Percentiles rank a stretch among this genome's conserved stretches.
phyloP scores from a whole-genome alignment of 2,797 vertebrate genomes.

The Leptodactylus fallax region DNA sequence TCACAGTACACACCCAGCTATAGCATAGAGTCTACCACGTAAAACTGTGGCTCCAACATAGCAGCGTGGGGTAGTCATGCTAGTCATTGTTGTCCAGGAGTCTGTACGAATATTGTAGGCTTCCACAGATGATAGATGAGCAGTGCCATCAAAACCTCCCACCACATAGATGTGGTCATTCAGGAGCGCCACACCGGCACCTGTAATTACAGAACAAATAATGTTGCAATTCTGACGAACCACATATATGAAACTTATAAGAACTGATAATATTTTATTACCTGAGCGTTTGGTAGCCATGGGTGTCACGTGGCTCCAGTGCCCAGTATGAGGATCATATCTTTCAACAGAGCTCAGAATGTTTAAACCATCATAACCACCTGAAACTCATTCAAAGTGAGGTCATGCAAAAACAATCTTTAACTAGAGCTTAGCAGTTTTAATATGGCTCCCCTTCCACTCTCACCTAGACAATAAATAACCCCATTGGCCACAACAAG shows the following conservation, averaged over 20 bases:
- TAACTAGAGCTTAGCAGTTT: not conserved
- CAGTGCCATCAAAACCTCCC: constrained; percentile 94
- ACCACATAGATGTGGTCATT: constrained; percentile 98
- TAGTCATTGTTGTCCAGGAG: constrained; percentile 95
- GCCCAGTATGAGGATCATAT: constrained; percentile 96
- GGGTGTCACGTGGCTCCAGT: constrained; percentile 97
- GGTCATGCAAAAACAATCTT: not conserved
- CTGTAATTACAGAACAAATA: constrained; percentile 63
- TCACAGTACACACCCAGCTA: constrained; percentile 86
- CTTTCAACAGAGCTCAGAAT: constrained; percentile 97
- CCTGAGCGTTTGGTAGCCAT: constrained; percentile 98
- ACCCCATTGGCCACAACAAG: constrained; percentile 95
- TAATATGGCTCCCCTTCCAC: not conserved
- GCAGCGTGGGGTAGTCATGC: constrained; percentile 97
- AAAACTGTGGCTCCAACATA: constrained; percentile 97
- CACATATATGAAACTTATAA: not conserved
- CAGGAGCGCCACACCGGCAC: constrained; percentile 93
- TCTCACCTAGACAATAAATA: constrained; percentile 94
- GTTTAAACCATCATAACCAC: constrained; percentile 96
- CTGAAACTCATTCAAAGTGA: constrained; percentile 71
- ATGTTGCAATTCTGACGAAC: not conserved
- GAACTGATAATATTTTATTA: constrained; percentile 65
- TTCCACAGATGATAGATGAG: constrained; percentile 95
- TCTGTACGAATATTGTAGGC: constrained; percentile 97
- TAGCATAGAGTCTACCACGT: constrained; percentile 93